Percentiles rank a stretch among this genome's conserved stretches.
Conservation (phyloP, 2,113 vertebrate species). For the Engystomops pustulosus region DNA sequence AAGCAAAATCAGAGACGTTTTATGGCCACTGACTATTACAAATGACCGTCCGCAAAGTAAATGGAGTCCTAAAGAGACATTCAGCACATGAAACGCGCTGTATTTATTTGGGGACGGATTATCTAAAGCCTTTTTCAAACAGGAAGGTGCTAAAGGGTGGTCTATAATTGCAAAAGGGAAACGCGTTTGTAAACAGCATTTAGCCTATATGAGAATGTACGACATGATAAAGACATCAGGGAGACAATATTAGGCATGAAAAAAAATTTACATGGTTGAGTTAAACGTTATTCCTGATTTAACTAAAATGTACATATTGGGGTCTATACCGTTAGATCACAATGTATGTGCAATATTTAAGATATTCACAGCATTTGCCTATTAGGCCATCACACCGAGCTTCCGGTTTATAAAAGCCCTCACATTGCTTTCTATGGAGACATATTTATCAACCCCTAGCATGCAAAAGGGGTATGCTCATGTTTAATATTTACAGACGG, state of each 20-base stretch:
- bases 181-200: neutral
- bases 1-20: slow-evolving; percentile 2
- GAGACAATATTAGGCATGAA: neutral
- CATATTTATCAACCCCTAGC: no score
- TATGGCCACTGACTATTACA: slow-evolving; percentile 35
- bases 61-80: slow-evolving; percentile 27
- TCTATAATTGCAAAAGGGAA: slow-evolving; percentile 20
- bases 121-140: slow-evolving; percentile 27
- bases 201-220: neutral
- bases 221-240: neutral
- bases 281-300: no score
- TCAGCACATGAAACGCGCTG: neutral
- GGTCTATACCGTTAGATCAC: no score
- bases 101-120: slow-evolving; percentile 32
- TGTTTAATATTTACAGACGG: no score
- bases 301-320: no score
- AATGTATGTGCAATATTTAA: no score
- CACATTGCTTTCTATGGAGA: no score
- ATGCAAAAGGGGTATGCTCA: no score
- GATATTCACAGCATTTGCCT: no score
- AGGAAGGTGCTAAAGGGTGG: slow-evolving; percentile 36
- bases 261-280: no score
- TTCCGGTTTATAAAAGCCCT: no score
- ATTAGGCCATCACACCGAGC: no score
- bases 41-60: slow-evolving; percentile 38